Evolutionary conservation across 2,888 invertebrate species (phyloP).

Genomic region (Toxonevra muliebris): DNA sequence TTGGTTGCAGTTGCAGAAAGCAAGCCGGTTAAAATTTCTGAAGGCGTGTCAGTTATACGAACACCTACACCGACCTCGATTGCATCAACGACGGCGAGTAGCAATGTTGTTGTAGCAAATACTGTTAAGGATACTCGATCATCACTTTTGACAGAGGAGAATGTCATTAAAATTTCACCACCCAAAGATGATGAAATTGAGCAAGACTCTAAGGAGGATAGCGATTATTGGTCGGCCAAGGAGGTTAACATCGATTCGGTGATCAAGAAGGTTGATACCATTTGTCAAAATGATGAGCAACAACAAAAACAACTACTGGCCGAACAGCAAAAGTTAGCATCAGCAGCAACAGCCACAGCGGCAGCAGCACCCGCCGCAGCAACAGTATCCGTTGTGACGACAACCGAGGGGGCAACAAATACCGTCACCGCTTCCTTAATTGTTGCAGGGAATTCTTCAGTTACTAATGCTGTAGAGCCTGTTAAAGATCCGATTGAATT

Average conservation of each 20-base stretch:
- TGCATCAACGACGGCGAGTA: not conserved
- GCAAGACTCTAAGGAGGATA: slow-evolving; percentile 73
- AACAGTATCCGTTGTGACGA: slow-evolving; percentile 19
- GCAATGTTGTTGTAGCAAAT: too few species aligned
- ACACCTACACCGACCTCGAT: slow-evolving; percentile 36
- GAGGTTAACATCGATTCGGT: slow-evolving; percentile 84
- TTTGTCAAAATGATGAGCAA: slow-evolving; percentile 36
- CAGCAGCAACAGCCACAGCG: slow-evolving; percentile 16
- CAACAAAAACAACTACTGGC: slow-evolving; percentile 9
- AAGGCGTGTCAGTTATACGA: slow-evolving; percentile 43
- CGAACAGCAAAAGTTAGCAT: slow-evolving; percentile 6
- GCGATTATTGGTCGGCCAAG: slow-evolving; percentile 81
- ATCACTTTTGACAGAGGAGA: slow-evolving; percentile 57
- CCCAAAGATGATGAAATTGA: slow-evolving; percentile 63
- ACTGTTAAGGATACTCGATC: slow-evolving; percentile 42
- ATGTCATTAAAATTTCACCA: slow-evolving; percentile 58
- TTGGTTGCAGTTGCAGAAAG: slow-evolving; percentile 1
- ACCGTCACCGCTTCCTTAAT: not conserved
- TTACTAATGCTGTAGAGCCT: not conserved
- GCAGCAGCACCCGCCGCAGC: slow-evolving; percentile 15
- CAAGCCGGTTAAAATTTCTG: slow-evolving; percentile 18
- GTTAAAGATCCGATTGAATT: slow-evolving; percentile 11
- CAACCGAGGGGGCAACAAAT: not conserved
- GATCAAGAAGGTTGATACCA: slow-evolving; percentile 76
- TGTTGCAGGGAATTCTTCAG: slow-evolving; percentile 9